Evolutionary conservation across 2,113 vertebrate species (phyloP), one percentile per base, ranked within the genome.

Genomic region (Hoplias malabaricus): DNA sequence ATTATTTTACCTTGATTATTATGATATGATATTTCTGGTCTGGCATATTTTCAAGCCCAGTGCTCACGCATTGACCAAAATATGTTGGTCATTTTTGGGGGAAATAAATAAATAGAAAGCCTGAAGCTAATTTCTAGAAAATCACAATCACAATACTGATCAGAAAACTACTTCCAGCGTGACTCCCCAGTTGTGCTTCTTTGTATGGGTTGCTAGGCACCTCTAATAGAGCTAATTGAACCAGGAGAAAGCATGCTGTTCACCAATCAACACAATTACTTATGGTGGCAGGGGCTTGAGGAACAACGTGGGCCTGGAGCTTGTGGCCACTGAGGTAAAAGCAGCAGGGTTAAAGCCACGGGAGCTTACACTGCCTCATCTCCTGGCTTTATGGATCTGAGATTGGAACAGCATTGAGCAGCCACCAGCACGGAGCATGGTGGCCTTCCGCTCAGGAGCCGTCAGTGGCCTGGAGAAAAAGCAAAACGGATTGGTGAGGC

Each of bases 151-250:
- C n/a, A n/a, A n/a, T n/a, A n/a, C n/a, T n/a, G n/a, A n/a, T n/a
- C n/a, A n/a, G n/a, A n/a, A n/a, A n/a, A n/a, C n/a, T n/a, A 40
- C 66, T 38, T 77, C 48, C n/a, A 50, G 62, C 63, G 23, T 46
- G 62, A 70, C 25, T 70, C 38, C 61, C 33, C 14, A 34, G 36
- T 25, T 62, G 63, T 83, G 50, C 76, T 76, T 80, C 81, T 79
- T 80, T 59, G 68, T 34, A 56, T 69, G 48, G 81, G 87, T 88
- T 88, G 85, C 86, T 89, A 87, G 79, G 86, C 78, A 78, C 86
- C 84, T 70, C 72, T 85, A 86, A 86, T 78, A 69, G 68, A 77
- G 80, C 76, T 90, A 87, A 86, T 83, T 77, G 80, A 69, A 46
- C 67, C 56, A 67, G 74, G n/a, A 70, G 74, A 78, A 78, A 86